A percentile compares a stretch with the other conserved stretches of the same genome.
phyloP scores from a whole-genome alignment of 2,113 vertebrate genomes.

The Anser cygnoides region DNA sequence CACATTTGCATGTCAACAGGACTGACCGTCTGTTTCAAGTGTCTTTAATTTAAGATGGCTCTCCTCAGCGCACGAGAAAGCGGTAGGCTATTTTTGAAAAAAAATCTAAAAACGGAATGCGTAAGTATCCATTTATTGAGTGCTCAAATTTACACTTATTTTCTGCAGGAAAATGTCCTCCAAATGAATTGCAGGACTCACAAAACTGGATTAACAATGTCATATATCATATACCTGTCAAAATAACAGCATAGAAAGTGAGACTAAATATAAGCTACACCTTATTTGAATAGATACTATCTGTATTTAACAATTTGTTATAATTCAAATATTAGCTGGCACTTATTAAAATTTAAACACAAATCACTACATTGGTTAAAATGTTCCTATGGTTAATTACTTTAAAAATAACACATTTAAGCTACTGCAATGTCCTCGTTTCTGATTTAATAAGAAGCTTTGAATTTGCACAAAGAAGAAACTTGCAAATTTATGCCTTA shows the following conservation, averaged over 20 bases:
- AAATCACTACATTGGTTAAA: neutral
- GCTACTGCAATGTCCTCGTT: neutral
- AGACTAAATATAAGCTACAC: slow-evolving; percentile 30
- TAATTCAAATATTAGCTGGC: slow-evolving; percentile 25
- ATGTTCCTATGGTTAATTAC: slow-evolving; percentile 19
- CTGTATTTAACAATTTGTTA: slow-evolving; percentile 45
- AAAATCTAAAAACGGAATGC: neutral
- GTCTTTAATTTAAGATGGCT: neutral
- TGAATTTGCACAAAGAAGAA: slow-evolving; percentile 29
- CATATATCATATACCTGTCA: slow-evolving; percentile 37
- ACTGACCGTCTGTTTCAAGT: neutral
- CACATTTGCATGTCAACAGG: neutral
- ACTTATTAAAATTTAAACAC: slow-evolving; percentile 38
- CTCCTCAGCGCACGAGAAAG: neutral
- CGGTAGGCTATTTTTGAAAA: neutral
- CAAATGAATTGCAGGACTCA: slow-evolving; percentile 27
- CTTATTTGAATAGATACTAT: slow-evolving; percentile 44
- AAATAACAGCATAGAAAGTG: slow-evolving; percentile 29
- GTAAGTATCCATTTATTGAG: neutral
- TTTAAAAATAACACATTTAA: slow-evolving; percentile 10
- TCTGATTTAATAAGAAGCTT: slow-evolving; percentile 6
- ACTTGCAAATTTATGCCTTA: neutral
- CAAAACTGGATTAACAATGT: slow-evolving; percentile 41
- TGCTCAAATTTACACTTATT: neutral
- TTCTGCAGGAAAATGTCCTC: slow-evolving; percentile 22